A percentile compares a stretch with the other conserved stretches of the same genome.
Evolutionary conservation across 2,113 vertebrate genomes (phyloP).

Genomic region (Hemichromis elongatus): DNA sequence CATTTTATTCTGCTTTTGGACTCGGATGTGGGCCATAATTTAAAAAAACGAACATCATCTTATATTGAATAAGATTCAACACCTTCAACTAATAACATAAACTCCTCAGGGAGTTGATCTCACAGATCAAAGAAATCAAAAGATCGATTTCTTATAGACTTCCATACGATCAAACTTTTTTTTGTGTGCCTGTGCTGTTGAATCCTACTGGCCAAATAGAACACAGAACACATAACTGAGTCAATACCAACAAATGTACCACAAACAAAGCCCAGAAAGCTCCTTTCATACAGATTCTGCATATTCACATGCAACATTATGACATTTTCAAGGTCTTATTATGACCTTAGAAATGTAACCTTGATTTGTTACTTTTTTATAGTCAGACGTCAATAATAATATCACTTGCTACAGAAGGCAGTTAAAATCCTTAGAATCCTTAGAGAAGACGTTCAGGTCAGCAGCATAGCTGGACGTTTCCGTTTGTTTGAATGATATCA

Average conservation of each 20-base stretch:
- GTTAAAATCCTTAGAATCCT: background rate
- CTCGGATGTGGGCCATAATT: background rate
- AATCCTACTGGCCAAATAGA: background rate
- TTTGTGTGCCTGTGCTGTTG: background rate
- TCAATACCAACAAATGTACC: background rate
- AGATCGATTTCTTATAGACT: background rate
- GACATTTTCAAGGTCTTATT: background rate
- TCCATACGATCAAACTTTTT: background rate
- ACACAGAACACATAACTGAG: background rate
- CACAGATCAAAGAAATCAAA: background rate
- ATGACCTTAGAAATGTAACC: background rate
- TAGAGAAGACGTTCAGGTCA: background rate
- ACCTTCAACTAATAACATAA: background rate
- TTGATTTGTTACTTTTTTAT: background rate
- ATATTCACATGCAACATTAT: background rate
- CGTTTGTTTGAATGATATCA: constrained; percentile 44
- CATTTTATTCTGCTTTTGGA: background rate
- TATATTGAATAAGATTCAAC: background rate
- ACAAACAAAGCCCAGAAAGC: background rate
- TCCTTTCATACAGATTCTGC: background rate
- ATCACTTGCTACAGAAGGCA: background rate
- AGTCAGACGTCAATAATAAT: background rate
- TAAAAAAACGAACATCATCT: background rate
- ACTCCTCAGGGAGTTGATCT: background rate
- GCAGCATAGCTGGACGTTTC: background rate